Conservation (phyloP, 1,140 invertebrate species). For the Lysiphlebus fabarum region DNA sequence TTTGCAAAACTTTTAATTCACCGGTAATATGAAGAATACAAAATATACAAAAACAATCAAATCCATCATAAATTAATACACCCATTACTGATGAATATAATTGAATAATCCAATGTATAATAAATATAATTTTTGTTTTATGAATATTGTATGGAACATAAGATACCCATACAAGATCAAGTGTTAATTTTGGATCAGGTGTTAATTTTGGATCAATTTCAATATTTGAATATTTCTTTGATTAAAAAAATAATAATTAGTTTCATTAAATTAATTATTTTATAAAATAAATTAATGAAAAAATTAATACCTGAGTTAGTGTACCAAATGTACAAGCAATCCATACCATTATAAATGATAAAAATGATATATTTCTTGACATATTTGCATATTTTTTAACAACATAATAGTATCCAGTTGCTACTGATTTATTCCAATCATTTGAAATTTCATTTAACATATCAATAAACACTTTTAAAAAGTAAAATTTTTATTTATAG, state of each 20-base stretch:
- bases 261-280: too few species aligned
- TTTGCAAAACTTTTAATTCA: constrained; percentile 21
- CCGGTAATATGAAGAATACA: constrained; percentile 27
- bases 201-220: background rate
- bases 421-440: too few species aligned
- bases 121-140: constrained; percentile 7
- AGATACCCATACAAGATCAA: constrained; percentile 20
- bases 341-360: too few species aligned
- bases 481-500: too few species aligned
- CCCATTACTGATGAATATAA: constrained; percentile 15
- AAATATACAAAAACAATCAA: constrained; percentile 27
- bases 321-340: background rate
- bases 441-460: too few species aligned
- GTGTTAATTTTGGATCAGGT: constrained; percentile 8
- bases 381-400: too few species aligned
- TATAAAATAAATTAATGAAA: too few species aligned
- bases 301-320: background rate
- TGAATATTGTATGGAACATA: constrained; percentile 24
- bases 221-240: constrained; percentile 7
- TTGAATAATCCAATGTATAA: constrained; percentile 16
- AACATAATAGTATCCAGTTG: too few species aligned
- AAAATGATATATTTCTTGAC: too few species aligned
- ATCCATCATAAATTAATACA: constrained; percentile 19
- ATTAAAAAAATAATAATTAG: too few species aligned
- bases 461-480: too few species aligned